phyloP scores from a whole-genome alignment of 2,888 invertebrate species.

The Tiliacea aurago region DNA sequence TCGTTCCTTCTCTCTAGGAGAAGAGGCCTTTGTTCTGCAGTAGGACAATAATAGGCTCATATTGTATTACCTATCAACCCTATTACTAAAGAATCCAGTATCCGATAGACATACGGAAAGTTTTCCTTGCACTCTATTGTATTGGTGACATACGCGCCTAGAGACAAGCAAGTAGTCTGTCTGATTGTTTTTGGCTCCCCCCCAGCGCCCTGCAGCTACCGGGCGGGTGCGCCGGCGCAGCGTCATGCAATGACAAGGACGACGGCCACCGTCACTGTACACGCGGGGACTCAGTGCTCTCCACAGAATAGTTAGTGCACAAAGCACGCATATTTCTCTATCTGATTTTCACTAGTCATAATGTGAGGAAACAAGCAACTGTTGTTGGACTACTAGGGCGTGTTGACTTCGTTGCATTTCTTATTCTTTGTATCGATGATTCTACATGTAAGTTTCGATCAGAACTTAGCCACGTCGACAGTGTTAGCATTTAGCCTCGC shows the following conservation, averaged over 20 bases:
- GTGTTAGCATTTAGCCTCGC: background rate
- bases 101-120: conserved; percentile 42
- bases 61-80: conserved; percentile 25
- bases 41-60: background rate
- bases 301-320: conserved; percentile 16
- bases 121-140: conserved; percentile 32
- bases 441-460: background rate
- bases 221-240: conserved; percentile 56
- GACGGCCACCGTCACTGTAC: conserved; percentile 55
- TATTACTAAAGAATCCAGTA: conserved; percentile 7
- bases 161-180: conserved; percentile 48
- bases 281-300: conserved; percentile 32
- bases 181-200: conserved; percentile 31
- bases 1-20: too few relatives aligned
- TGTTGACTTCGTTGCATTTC: background rate
- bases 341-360: background rate
- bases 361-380: background rate
- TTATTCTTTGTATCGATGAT: background rate
- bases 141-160: conserved; percentile 40
- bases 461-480: background rate
- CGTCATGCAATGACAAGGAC: conserved; percentile 59
- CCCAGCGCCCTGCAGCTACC: conserved; percentile 7
- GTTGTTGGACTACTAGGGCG: background rate
- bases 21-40: background rate
- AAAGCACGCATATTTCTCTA: conserved; percentile 15